These are phyloP conservation scores for Schlechtendalia chinensis DNA, from an alignment of 1,140 invertebrate genomes.

Conservation along the genomic window DNA sequence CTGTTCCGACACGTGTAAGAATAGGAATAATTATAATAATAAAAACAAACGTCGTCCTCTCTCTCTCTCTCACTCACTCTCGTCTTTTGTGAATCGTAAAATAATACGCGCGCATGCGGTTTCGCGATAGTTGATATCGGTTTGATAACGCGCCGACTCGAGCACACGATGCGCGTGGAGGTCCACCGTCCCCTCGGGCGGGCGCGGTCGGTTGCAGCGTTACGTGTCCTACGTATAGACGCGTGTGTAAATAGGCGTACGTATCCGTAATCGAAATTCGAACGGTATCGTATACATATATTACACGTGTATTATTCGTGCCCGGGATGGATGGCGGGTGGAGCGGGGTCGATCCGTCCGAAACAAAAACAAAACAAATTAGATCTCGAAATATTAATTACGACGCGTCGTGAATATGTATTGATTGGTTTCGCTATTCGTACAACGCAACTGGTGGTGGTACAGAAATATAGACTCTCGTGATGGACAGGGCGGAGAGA, in stretches of 20 bases:
- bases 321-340: too few species aligned
- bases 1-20: slow-evolving; percentile 19
- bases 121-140: slow-evolving; percentile 9
- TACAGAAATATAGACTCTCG: too few species aligned
- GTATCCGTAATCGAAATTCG: not conserved
- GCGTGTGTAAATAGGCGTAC: not conserved
- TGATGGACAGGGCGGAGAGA: not conserved
- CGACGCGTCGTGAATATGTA: not conserved
- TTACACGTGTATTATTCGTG: too few species aligned
- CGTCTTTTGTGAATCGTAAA: not conserved
- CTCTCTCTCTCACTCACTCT: not conserved
- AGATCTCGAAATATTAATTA: slow-evolving; percentile 9
- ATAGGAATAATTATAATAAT: slow-evolving; percentile 19
- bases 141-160: not conserved
- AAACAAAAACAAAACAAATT: not conserved
- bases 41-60: slow-evolving; percentile 34
- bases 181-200: not conserved
- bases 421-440: slow-evolving; percentile 22
- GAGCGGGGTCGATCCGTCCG: slow-evolving; percentile 6
- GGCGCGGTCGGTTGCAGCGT: too few species aligned
- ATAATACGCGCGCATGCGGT: slow-evolving; percentile 18
- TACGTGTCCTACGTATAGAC: too few species aligned
- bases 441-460: too few species aligned
- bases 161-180: too few species aligned
- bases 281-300: not conserved